Evolutionary conservation across 2,113 vertebrate species (phyloP).

Genomic region (Lepus timidus): DNA sequence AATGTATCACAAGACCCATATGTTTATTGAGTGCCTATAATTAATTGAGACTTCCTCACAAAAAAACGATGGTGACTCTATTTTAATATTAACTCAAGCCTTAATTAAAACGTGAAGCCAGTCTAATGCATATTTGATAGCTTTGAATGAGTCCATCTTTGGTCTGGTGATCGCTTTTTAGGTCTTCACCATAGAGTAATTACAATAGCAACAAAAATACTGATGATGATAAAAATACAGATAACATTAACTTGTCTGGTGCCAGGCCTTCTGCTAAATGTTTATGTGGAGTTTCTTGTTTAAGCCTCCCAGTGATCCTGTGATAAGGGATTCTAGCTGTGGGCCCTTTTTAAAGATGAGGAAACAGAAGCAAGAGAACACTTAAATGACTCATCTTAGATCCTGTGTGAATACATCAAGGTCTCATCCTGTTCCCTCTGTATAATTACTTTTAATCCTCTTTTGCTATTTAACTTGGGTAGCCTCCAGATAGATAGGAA

Average conservation of each 20-base stretch:
- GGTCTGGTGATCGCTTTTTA: conserved; percentile 47
- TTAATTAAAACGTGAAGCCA: conserved; percentile 74
- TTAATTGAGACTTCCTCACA: conserved; percentile 61
- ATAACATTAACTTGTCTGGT: neutral
- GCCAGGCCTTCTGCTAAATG: neutral
- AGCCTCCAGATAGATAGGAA: conserved; percentile 26
- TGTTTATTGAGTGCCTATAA: conserved; percentile 55
- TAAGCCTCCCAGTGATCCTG: neutral
- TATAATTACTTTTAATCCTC: conserved; percentile 1
- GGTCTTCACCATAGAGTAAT: neutral
- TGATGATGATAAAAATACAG: neutral
- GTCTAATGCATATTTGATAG: conserved; percentile 62
- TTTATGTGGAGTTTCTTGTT: neutral
- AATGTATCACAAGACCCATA: neutral
- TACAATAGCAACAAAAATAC: neutral
- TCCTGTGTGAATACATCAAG: neutral
- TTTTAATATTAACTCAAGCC: conserved; percentile 54
- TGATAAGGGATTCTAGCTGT: neutral
- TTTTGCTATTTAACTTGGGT: conserved; percentile 29
- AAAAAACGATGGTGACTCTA: conserved; percentile 66
- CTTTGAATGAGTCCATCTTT: conserved; percentile 58
- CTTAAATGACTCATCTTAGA: neutral
- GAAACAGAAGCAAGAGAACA: neutral
- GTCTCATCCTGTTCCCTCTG: neutral
- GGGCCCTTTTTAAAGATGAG: neutral